These are phyloP conservation scores for Plectus sambesii DNA, from an alignment of 1,140 invertebrate genomes.

Conservation along the genomic window DNA sequence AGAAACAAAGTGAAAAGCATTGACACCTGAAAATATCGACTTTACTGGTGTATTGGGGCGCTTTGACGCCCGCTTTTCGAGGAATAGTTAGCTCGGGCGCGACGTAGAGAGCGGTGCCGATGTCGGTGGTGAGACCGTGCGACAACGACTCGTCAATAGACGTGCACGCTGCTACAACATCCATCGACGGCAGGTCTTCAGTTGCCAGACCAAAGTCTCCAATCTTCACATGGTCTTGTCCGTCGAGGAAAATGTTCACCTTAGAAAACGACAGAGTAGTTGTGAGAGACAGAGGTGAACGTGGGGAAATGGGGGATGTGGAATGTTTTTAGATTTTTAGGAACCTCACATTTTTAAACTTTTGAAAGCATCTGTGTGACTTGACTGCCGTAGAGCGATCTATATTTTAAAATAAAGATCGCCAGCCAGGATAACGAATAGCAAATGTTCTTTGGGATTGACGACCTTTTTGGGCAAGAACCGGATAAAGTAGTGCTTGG, in stretches of 20 bases:
- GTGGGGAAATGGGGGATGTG: conserved; percentile 5
- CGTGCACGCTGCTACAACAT: conserved; percentile 6
- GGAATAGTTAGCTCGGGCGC: conserved; percentile 69
- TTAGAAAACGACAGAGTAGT: no score
- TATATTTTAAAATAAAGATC: conserved; percentile 57
- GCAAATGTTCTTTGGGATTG: no score
- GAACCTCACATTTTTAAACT: no score
- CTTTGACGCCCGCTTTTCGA: conserved; percentile 62
- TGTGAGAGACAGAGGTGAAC: no score
- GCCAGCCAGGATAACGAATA: neutral
- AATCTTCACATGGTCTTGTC: conserved; percentile 88
- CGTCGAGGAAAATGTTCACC: conserved; percentile 95
- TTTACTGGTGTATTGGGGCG: conserved; percentile 52
- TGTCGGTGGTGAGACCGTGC: conserved; percentile 56
- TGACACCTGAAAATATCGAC: conserved; percentile 70
- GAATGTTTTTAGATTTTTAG: no score
- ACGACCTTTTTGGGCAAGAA: no score
- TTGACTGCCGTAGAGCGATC: conserved; percentile 79
- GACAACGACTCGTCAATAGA: neutral
- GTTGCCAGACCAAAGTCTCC: conserved; percentile 94
- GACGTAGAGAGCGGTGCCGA: conserved; percentile 84
- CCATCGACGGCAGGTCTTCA: conserved; percentile 49
- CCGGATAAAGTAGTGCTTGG: no score
- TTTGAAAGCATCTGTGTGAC: neutral
- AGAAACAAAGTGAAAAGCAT: neutral